Conservation (phyloP, 2,797 vertebrate species). For the Brotula barbata region DNA sequence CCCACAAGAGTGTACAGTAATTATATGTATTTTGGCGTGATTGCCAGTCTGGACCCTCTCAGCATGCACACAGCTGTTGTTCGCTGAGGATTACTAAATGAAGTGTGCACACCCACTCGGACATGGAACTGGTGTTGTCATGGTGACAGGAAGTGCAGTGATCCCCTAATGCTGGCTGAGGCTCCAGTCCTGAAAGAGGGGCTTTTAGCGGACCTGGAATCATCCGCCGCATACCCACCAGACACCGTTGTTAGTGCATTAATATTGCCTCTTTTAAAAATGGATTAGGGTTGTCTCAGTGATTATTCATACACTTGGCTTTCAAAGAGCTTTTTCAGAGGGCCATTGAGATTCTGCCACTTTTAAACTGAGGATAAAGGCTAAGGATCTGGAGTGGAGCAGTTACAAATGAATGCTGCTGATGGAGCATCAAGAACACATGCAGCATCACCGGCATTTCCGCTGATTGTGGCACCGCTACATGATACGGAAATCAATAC, state of each 20-base stretch:
- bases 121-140: conserved; percentile 79
- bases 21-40: conserved; percentile 66
- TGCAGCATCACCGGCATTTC: conserved; percentile 46
- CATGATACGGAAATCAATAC: background rate
- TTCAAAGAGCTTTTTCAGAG: conserved; percentile 68
- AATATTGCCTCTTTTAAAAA: conserved; percentile 74
- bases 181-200: conserved; percentile 43
- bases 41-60: conserved; percentile 63
- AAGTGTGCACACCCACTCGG: conserved; percentile 76
- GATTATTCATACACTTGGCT: conserved; percentile 74
- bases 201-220: conserved; percentile 64
- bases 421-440: conserved; percentile 44
- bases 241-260: conserved; percentile 71
- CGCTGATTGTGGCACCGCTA: conserved; percentile 16
- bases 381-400: conserved; percentile 49
- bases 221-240: conserved; percentile 60
- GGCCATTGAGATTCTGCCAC: conserved; percentile 67
- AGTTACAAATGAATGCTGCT: conserved; percentile 43
- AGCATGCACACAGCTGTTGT: conserved; percentile 70
- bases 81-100: conserved; percentile 76
- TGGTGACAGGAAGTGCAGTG: conserved; percentile 75
- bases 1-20: conserved; percentile 53
- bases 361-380: conserved; percentile 58
- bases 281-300: conserved; percentile 68
- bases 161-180: conserved; percentile 63